phyloP scores from a whole-genome alignment of 92 coral and sea anemone species.

The Umimayanthus kanabou region DNA sequence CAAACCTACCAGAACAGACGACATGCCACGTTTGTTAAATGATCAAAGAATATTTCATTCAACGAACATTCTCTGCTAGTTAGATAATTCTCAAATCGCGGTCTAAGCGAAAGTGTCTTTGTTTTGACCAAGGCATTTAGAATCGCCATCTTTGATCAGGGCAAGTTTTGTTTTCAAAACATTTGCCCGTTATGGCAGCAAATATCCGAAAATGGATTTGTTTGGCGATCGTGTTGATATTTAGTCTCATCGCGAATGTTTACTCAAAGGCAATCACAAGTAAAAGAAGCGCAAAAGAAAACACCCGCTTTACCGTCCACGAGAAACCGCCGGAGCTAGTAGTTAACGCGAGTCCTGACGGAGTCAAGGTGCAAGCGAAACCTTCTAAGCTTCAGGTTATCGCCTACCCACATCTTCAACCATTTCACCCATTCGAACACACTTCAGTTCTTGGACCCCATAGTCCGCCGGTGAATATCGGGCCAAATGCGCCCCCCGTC shows the following conservation, averaged over 20 bases:
- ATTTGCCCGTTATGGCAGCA: slow-evolving; percentile 65
- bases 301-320: slow-evolving; percentile 82
- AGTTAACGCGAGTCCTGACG: slow-evolving; percentile 88
- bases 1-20: slow-evolving; percentile 39
- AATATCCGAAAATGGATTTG: slow-evolving; percentile 68
- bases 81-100: slow-evolving; percentile 28
- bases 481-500: slow-evolving; percentile 99
- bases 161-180: slow-evolving; percentile 48
- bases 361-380: slow-evolving; percentile 86
- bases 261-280: slow-evolving; percentile 52
- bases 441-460: slow-evolving; percentile 99
- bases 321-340: slow-evolving; percentile 87
- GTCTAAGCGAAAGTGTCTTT: slow-evolving; percentile 21
- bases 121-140: slow-evolving; percentile 31
- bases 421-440: slow-evolving; percentile 92
- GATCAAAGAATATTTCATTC: slow-evolving; percentile 46
- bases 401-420: slow-evolving; percentile 91
- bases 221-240: slow-evolving; percentile 51
- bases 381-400: slow-evolving; percentile 97
- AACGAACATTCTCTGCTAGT: slow-evolving; percentile 35
- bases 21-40: slow-evolving; percentile 40
- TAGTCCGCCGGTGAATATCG: slow-evolving; percentile 98
- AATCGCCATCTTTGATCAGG: slow-evolving; percentile 24
- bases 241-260: slow-evolving; percentile 51
- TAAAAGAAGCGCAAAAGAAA: slow-evolving; percentile 63